Evolutionary conservation across 2,888 invertebrate species (phyloP).

Genomic region (Nezara viridula): DNA sequence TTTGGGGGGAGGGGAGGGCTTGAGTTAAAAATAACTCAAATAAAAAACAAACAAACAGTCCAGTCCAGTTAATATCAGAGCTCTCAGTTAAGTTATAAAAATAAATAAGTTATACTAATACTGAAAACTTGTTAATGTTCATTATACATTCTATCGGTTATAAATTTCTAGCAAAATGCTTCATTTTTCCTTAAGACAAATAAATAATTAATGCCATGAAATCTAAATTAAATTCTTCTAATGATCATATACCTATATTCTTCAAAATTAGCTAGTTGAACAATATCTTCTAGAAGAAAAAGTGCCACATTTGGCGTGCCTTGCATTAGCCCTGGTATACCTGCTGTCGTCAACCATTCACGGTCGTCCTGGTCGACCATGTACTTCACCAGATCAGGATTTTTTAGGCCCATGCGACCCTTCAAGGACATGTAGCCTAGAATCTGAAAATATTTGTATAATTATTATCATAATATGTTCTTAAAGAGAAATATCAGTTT

Average conservation of each 20-base stretch:
- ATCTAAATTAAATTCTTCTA: neutral
- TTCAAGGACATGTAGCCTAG: constrained; percentile 82
- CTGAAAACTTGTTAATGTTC: no score
- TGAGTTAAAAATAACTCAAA: no score
- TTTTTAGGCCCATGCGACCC: constrained; percentile 82
- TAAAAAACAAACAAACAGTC: no score
- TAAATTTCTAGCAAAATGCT: no score
- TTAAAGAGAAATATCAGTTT: no score
- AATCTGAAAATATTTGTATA: constrained; percentile 59
- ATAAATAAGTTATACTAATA: no score
- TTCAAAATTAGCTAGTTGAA: constrained; percentile 80
- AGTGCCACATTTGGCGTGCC: constrained; percentile 71
- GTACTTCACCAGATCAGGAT: constrained; percentile 82
- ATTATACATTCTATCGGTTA: no score
- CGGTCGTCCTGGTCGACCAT: constrained; percentile 86
- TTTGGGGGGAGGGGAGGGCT: no score
- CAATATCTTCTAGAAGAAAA: constrained; percentile 83
- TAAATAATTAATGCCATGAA: no score
- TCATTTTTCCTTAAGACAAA: no score
- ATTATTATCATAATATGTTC: neutral
- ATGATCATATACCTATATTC: constrained; percentile 72
- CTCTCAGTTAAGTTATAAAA: no score
- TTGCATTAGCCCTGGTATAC: constrained; percentile 63
- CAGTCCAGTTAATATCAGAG: no score
- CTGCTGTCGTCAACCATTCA: constrained; percentile 82